Conservation (phyloP, 2,113 vertebrate species). For the Tamias sibiricus region DNA sequence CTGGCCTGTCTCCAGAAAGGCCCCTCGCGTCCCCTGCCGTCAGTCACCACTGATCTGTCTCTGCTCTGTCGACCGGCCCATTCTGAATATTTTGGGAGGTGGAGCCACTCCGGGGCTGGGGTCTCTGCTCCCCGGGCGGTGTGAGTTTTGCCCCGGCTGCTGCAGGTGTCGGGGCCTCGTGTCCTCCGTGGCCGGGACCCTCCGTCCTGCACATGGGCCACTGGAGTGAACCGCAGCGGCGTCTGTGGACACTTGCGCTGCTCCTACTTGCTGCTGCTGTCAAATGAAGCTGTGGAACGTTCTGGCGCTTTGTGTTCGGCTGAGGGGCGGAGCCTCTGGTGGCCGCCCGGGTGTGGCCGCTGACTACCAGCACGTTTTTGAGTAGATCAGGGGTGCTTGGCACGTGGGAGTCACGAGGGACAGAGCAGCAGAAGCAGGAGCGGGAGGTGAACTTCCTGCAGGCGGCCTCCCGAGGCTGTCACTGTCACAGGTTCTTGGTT, state of each 20-base stretch:
- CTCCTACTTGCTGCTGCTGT: background rate
- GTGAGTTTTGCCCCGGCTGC: rapidly evolving
- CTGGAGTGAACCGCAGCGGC: rapidly evolving
- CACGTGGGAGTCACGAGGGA: too few species aligned
- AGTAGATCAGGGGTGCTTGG: background rate
- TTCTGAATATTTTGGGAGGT: rapidly evolving
- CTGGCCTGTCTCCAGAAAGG: background rate
- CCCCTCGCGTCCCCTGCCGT: background rate
- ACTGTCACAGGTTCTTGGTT: rapidly evolving
- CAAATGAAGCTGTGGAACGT: background rate
- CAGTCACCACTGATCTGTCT: rapidly evolving
- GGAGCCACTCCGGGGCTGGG: rapidly evolving
- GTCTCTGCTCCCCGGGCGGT: background rate
- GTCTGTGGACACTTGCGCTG: rapidly evolving
- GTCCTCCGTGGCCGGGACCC: rapidly evolving
- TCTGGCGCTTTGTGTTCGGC: background rate
- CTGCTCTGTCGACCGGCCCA: rapidly evolving
- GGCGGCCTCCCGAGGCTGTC: rapidly evolving
- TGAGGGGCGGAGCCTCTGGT: background rate
- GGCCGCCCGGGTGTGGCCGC: background rate
- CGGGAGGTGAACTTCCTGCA: rapidly evolving
- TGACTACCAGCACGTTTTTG: background rate
- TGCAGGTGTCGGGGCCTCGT: rapidly evolving
- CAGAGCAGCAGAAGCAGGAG: background rate
- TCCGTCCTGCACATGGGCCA: rapidly evolving